These are phyloP conservation scores for Meda fulgida DNA, from an alignment of 2,797 vertebrate species.

Conservation along the genomic window DNA sequence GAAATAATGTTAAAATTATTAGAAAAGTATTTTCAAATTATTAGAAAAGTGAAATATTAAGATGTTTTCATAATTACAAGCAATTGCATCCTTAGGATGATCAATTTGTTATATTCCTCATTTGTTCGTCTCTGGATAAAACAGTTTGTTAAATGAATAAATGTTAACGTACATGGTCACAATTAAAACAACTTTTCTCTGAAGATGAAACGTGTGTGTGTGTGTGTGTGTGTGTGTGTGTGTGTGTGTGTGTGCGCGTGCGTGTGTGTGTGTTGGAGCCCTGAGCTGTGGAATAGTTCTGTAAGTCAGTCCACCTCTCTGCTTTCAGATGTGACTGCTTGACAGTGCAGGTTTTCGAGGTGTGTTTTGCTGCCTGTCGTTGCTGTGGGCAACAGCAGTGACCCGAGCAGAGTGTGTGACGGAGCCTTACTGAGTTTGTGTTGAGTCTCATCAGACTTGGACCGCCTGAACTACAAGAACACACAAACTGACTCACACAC, in stretches of 20 bases:
- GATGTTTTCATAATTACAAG: no score
- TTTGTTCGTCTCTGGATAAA: no score
- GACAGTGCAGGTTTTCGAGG: constrained; percentile 3
- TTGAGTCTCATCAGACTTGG: constrained; percentile 41
- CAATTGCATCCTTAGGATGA: no score
- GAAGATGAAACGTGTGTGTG: no score
- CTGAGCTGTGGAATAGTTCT: constrained; percentile 53
- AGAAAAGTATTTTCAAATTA: neutral
- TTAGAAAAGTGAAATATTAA: neutral
- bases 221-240: constrained; percentile 54
- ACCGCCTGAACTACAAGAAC: constrained; percentile 15
- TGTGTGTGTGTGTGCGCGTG: constrained; percentile 42
- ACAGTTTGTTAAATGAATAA: no score
- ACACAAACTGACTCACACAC: neutral
- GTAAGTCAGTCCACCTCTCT: constrained; percentile 26
- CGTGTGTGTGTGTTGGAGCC: constrained; percentile 43
- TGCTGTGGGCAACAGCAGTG: constrained; percentile 42
- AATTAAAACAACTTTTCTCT: no score
- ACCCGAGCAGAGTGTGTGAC: constrained; percentile 41
- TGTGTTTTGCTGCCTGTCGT: constrained; percentile 35
- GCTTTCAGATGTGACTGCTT: constrained; percentile 40
- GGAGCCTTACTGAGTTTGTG: constrained; percentile 52
- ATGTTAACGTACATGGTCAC: no score
- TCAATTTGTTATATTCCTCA: no score
- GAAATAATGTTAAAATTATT: neutral